Conservation (phyloP, 2,113 vertebrate species). For the Petroica traversi region DNA sequence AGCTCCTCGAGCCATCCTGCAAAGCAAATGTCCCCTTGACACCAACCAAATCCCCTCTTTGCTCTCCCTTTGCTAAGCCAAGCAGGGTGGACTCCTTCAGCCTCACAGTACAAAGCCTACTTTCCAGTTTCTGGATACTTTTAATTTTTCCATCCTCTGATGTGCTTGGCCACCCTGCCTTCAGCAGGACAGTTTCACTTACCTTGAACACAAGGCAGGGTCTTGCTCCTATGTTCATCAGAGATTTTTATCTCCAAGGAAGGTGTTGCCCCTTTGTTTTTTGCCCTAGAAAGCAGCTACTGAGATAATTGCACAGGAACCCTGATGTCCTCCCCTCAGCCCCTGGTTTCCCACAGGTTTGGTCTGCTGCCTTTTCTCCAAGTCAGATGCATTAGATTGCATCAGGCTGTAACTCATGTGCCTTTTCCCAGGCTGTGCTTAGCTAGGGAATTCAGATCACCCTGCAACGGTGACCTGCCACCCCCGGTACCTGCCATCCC, state of each 20-base stretch:
- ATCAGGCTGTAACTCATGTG: not conserved
- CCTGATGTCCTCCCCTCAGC: not conserved
- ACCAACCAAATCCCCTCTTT: not conserved
- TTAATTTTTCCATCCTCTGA: not conserved
- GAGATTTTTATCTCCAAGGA: not conserved
- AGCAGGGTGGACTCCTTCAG: not conserved
- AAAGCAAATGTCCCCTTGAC: not conserved
- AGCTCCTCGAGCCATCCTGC: not conserved
- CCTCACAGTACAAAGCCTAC: not conserved
- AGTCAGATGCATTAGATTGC: not conserved
- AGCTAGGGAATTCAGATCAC: not conserved
- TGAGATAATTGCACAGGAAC: not conserved
- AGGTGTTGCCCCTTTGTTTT: not conserved
- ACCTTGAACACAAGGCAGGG: not conserved
- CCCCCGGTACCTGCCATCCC: rapidly evolving
- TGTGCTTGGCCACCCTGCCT: rapidly evolving
- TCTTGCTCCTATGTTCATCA: rapidly evolving
- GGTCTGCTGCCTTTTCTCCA: not conserved
- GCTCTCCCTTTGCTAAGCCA: not conserved
- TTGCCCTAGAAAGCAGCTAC: not conserved
- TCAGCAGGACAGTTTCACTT: not conserved
- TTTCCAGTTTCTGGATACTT: not conserved
- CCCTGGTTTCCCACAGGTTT: not conserved
- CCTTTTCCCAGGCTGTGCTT: not conserved
- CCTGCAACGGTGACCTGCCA: not conserved